Conservation (phyloP, 1,140 invertebrate genomes). For the Drosophila rufa region DNA sequence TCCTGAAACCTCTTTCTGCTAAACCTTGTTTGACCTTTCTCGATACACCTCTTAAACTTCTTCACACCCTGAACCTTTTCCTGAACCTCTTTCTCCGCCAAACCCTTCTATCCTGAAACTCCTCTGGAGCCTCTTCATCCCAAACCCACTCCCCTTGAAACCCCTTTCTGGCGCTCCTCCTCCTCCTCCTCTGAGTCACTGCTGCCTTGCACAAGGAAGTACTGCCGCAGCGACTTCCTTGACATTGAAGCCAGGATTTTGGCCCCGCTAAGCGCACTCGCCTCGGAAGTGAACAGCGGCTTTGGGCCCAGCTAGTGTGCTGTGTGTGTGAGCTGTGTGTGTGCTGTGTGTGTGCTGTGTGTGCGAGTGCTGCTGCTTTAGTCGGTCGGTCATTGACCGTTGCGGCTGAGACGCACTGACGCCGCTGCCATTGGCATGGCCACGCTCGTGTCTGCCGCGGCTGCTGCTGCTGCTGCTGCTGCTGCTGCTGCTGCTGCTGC, state of each 20-base stretch:
- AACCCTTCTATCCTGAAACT: background rate
- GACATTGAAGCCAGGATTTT: conserved; percentile 81
- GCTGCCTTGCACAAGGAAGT: conserved; percentile 71
- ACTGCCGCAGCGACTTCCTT: conserved; percentile 70
- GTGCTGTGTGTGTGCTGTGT: conserved; percentile 37
- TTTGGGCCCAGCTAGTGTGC: conserved; percentile 4
- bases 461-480: conserved; percentile 12
- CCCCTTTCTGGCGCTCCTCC: background rate
- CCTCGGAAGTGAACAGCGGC: conserved; percentile 62
- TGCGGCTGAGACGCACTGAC: conserved; percentile 79
- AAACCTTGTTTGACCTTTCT: too few relatives aligned
- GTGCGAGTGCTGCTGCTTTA: conserved; percentile 69
- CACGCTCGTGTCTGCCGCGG: conserved; percentile 26
- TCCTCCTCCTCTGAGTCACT: conserved; percentile 28
- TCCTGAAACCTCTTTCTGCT: too few relatives aligned
- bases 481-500: background rate
- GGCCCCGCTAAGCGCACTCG: conserved; percentile 51
- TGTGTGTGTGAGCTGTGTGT: conserved; percentile 11
- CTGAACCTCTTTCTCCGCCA: background rate
- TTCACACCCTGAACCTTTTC: background rate
- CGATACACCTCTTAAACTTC: too few relatives aligned
- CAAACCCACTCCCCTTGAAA: too few relatives aligned
- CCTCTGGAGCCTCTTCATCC: background rate
- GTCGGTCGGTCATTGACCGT: conserved; percentile 85
- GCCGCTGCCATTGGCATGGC: conserved; percentile 76